Base-by-base conservation (phyloP, 2,113 vertebrate genomes). In the Barnardius zonarius region DNA sequence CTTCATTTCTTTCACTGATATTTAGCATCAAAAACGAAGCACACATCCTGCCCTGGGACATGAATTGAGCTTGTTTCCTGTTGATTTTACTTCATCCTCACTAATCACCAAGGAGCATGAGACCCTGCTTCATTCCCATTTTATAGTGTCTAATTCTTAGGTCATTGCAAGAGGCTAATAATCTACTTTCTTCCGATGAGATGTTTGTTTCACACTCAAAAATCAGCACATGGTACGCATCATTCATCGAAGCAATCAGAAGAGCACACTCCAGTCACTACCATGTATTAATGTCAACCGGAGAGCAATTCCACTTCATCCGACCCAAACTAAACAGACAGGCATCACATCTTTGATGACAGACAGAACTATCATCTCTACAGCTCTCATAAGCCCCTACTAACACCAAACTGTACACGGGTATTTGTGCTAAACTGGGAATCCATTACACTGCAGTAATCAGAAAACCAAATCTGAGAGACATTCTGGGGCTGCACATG, bases 251-350 rank as follows among this genome's bases (percentile, higher is more conserved):
- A 91, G 96, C 92, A 93, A 97, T 91, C 98, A 96, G 66, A 96
- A 83, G 69, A 96, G 92, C 72, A n/a, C 55, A 69, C 79, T 95
- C 92, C 91, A 97, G 94, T 96, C 95, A 96, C 93, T 86, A 88
- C 81, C 96, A 96, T 97, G 96, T 97, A 97, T 98, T 97, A 97
- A 83, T 93, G 97, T 97, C 98, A 97, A 88, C 96, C 62, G 5
- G 11, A 83, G 93, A 98, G 97, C 96, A 98, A 98, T 97, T 97
- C 95, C 75, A 96, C 88, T 93, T 94, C 82, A 96, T 64, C 89
- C 93, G 85, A 97, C 86, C 91, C 92, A 92, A 97, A 97, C 95
- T 72, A 97, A 93, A 96, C 86, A 97, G 95, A 80, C 35, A 97
- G 73, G 86, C 89, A 76, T 92, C 95, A 70, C 66, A 61, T 7